Conservation (phyloP, 35 echinoderm and acorn worm species). For the Ophioderma brevispina region DNA sequence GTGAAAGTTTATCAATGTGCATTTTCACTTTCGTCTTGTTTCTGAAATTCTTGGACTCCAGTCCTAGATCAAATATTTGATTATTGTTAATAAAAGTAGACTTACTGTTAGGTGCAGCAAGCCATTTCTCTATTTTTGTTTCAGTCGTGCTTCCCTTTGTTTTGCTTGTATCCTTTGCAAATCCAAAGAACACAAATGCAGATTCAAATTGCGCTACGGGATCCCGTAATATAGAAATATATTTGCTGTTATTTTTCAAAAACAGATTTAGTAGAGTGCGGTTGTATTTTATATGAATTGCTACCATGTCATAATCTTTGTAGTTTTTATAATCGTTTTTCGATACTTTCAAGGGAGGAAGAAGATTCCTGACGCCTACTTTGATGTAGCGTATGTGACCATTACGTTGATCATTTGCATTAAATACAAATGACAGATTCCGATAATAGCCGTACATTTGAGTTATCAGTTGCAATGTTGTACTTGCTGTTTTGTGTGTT, state of each 20-base stretch:
- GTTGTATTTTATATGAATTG: conserved; percentile 61
- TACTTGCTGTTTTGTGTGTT: conserved; percentile 86
- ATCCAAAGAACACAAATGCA: conserved; percentile 70
- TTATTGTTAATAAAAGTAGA: neutral
- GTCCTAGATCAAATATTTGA: conserved; percentile 43
- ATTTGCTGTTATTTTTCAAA: conserved; percentile 47
- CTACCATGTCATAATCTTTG: conserved; percentile 45
- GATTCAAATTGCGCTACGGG: conserved; percentile 78
- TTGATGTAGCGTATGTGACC: neutral
- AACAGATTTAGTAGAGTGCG: conserved; percentile 41
- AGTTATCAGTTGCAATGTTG: conserved; percentile 53
- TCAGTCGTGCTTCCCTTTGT: conserved; percentile 2
- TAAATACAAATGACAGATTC: conserved; percentile 60
- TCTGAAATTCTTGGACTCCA: conserved; percentile 38
- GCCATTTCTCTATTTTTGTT: neutral
- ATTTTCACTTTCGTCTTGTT: conserved; percentile 12
- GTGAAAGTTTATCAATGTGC: conserved; percentile 34
- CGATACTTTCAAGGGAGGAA: conserved; percentile 23
- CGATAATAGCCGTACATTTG: conserved; percentile 60
- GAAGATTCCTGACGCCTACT: neutral
- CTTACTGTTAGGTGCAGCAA: neutral
- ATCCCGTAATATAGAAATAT: conserved; percentile 75
- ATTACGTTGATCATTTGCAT: conserved; percentile 6
- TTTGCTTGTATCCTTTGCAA: conserved; percentile 2
- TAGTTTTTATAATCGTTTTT: neutral